phyloP scores from a whole-genome alignment of 2,797 vertebrate species.

The Tinamus major region DNA sequence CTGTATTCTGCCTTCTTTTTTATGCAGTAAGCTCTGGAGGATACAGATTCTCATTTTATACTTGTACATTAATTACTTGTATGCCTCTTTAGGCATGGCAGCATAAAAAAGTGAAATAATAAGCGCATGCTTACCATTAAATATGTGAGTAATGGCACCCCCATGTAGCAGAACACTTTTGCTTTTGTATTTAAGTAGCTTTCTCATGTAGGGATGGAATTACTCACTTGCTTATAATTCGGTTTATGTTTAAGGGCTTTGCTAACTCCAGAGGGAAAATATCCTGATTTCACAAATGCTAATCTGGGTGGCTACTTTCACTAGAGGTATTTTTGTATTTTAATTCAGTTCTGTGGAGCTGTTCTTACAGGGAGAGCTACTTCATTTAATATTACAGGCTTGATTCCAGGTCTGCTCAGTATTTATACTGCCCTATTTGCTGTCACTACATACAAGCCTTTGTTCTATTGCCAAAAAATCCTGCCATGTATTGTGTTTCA shows the following conservation, averaged over 20 bases:
- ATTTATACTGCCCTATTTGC: background rate
- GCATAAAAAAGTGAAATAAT: constrained; percentile 41
- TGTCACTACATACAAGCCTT: background rate
- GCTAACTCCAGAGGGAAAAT: background rate
- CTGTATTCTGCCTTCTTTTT: background rate
- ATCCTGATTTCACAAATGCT: background rate
- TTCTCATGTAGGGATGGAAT: background rate
- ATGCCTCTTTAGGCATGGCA: background rate
- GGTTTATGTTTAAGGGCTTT: background rate
- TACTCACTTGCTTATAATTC: constrained; percentile 28
- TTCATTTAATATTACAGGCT: background rate
- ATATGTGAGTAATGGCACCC: constrained; percentile 22
- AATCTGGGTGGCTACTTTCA: background rate
- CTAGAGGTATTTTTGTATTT: background rate
- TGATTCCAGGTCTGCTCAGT: background rate
- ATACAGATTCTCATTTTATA: background rate
- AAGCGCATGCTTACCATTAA: background rate
- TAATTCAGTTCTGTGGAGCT: background rate
- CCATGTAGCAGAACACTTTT: background rate
- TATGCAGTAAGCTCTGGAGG: background rate
- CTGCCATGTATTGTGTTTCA: background rate
- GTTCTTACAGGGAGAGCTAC: background rate
- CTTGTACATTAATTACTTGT: background rate
- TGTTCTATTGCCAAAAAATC: background rate
- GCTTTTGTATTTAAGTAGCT: constrained; percentile 8